phyloP scores from a whole-genome alignment of 2,113 vertebrate species.

The Dicaeum eximium region DNA sequence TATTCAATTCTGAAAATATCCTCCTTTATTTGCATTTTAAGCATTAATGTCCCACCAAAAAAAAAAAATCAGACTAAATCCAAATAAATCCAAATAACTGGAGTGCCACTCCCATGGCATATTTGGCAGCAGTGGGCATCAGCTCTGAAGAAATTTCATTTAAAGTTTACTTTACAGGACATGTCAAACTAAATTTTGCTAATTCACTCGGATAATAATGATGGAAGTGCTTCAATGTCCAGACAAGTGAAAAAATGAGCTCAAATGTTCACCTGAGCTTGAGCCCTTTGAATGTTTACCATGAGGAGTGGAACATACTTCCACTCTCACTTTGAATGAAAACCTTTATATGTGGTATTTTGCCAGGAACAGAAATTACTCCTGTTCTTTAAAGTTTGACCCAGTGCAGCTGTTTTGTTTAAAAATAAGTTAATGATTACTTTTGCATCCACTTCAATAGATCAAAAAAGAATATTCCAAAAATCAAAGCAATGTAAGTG shows the following conservation, averaged over 20 bases:
- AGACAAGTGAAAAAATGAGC: constrained; percentile 8
- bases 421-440: not conserved
- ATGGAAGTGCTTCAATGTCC: constrained; percentile 2
- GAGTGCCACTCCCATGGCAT: not conserved
- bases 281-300: not conserved
- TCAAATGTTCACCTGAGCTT: not conserved
- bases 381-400: constrained; percentile 21
- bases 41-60: not conserved
- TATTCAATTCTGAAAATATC: not conserved
- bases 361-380: constrained; percentile 1
- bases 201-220: not conserved
- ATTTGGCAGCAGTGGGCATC: not conserved
- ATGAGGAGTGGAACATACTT: not conserved
- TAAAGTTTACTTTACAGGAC: not conserved
- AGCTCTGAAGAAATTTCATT: not conserved
- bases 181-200: constrained; percentile 15
- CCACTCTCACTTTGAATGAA: not conserved
- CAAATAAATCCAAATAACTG: not conserved
- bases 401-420: constrained; percentile 45
- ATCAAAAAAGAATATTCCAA: constrained; percentile 41
- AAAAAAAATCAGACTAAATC: not conserved
- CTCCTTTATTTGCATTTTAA: not conserved
- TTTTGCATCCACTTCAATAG: constrained; percentile 22
- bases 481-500: constrained; percentile 13
- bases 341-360: not conserved